These are phyloP conservation scores for Mystacornis crossleyi DNA, from an alignment of 2,113 vertebrate genomes.

Conservation along the genomic window DNA sequence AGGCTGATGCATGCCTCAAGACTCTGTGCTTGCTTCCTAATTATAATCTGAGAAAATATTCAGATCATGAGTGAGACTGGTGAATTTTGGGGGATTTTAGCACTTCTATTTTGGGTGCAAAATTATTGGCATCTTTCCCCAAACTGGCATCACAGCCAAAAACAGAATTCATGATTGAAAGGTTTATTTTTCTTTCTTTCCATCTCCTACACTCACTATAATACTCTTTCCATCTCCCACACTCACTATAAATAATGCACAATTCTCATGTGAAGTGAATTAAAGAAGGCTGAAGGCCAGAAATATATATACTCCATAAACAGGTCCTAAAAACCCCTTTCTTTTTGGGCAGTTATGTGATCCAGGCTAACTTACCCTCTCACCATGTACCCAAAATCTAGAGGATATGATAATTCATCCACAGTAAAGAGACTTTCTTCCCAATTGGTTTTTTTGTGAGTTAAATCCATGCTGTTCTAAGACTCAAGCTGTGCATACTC, in stretches of 20 bases:
- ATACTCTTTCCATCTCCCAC: constrained; percentile 15
- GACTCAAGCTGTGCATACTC: neutral
- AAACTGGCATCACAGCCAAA: neutral
- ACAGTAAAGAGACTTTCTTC: neutral
- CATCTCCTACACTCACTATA: constrained; percentile 37
- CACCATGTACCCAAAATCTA: neutral
- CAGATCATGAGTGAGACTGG: constrained; percentile 13
- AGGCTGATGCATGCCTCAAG: neutral
- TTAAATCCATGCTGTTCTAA: neutral
- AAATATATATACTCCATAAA: neutral
- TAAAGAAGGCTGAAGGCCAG: neutral
- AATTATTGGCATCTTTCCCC: constrained; percentile 19
- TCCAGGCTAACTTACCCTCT: neutral
- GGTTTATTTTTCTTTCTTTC: constrained; percentile 26
- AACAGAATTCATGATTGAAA: constrained; percentile 29
- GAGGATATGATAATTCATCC: neutral
- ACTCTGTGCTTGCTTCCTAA: neutral
- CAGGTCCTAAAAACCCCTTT: neutral
- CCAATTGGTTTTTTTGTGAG: neutral
- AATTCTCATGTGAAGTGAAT: constrained; percentile 22
- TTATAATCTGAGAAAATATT: neutral
- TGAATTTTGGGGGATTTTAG: constrained; percentile 28
- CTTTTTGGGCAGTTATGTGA: neutral
- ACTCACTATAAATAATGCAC: constrained; percentile 40
- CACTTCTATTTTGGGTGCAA: neutral